Evolutionary conservation across 2,888 invertebrate species (phyloP).

Genomic region (Euproctis similis): DNA sequence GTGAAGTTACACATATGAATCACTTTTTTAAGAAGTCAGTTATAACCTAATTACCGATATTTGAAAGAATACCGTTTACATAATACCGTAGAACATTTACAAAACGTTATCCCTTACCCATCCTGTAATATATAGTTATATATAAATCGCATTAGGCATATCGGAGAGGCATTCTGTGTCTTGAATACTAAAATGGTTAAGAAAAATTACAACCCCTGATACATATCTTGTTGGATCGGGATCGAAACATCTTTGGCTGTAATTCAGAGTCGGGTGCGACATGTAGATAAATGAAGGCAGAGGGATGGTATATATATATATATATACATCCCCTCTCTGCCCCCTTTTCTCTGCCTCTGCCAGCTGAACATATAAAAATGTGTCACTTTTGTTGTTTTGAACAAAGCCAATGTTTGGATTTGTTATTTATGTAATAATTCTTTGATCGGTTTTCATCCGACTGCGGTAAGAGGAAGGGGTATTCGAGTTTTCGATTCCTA

Average conservation of each 20-base stretch:
- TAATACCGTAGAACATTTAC: too few species aligned
- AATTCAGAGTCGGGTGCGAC: constrained; percentile 39
- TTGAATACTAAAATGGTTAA: constrained; percentile 52
- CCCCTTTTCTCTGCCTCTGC: constrained; percentile 14
- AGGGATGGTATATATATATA: constrained; percentile 29
- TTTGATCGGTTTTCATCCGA: too few species aligned
- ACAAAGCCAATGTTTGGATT: constrained; percentile 18
- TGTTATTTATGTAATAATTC: constrained; percentile 18
- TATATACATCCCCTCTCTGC: constrained; percentile 14
- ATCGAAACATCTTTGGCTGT: constrained; percentile 50
- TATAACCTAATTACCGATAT: too few species aligned
- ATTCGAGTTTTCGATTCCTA: too few species aligned
- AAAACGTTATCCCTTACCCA: too few species aligned
- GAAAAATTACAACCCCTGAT: constrained; percentile 61
- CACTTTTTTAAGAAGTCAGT: too few species aligned
- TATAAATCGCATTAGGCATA: constrained; percentile 42
- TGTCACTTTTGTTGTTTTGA: constrained; percentile 30
- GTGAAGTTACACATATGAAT: too few species aligned
- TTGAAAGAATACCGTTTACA: too few species aligned
- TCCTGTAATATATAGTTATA: constrained; percentile 18
- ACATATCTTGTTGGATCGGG: constrained; percentile 46
- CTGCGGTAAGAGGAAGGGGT: too few species aligned
- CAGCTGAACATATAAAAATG: constrained; percentile 32
- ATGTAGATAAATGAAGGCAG: constrained; percentile 49
- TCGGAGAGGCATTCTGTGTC: constrained; percentile 41